A percentile compares a stretch with the other conserved stretches of the same genome.
Conservation (phyloP, 2,113 vertebrate genomes). For the Vulpes ferrilata region DNA sequence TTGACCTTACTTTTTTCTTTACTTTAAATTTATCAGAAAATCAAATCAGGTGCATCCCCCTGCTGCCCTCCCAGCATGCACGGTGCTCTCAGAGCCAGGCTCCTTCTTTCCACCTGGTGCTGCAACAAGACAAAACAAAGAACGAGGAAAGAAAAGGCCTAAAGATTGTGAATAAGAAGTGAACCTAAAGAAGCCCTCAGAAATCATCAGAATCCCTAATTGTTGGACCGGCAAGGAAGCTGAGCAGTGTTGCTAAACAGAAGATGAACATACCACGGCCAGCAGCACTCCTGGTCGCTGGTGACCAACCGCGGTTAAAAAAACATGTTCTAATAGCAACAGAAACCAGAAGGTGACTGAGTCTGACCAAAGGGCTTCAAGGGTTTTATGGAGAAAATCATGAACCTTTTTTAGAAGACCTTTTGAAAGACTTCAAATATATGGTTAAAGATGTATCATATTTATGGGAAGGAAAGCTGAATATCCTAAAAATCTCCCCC, state of each 20-base stretch:
- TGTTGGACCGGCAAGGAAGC: too few species aligned
- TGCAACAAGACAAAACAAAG: not conserved
- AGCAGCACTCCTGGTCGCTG: not conserved
- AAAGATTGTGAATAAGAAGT: not conserved
- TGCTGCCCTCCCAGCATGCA: too few species aligned
- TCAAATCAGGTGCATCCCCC: accelerated
- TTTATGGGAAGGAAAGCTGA: not conserved
- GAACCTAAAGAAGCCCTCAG: too few species aligned
- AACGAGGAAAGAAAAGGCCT: too few species aligned
- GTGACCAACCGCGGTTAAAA: not conserved
- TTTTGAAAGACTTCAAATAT: not conserved
- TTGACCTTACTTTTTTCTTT: not conserved
- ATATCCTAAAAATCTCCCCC: accelerated
- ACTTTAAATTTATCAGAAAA: not conserved
- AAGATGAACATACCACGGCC: too few species aligned
- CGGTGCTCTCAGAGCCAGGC: too few species aligned
- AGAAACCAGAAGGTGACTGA: not conserved
- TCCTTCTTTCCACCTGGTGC: accelerated
- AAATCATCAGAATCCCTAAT: accelerated
- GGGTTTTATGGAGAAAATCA: not conserved
- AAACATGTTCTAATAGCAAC: not conserved
- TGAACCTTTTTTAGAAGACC: not conserved
- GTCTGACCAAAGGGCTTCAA: not conserved
- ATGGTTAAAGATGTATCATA: accelerated
- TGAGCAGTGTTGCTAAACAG: not conserved